Conservation (phyloP, 2,113 vertebrate genomes). For the Melanotaenia duboulayi region DNA sequence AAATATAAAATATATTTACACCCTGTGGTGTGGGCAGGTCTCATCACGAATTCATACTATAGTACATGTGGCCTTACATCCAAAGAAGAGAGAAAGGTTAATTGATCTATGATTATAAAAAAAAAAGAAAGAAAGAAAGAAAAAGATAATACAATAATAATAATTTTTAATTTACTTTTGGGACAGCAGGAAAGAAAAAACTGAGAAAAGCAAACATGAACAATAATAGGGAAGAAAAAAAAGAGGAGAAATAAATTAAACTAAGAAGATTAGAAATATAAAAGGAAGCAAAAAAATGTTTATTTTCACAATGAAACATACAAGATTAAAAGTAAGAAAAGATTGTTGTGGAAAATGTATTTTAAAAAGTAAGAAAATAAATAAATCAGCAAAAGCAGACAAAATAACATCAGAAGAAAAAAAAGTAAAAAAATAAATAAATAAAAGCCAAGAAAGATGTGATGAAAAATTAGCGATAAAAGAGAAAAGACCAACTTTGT, state of each 20-base stretch:
- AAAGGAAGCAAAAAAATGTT: neutral
- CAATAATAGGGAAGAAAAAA: neutral
- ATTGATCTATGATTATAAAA: neutral
- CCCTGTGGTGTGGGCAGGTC: constrained; percentile 55
- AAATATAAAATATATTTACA: no score
- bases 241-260: neutral
- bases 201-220: neutral
- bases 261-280: neutral
- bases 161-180: no score
- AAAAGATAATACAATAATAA: no score
- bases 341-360: neutral
- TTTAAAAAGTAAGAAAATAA: neutral
- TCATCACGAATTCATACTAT: constrained; percentile 54
- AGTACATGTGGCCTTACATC: constrained; percentile 37
- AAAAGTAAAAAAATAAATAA: neutral
- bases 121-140: neutral
- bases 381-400: neutral
- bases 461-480: neutral
- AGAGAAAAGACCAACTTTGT: neutral
- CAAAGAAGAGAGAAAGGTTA: constrained; percentile 13
- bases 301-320: neutral
- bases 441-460: neutral
- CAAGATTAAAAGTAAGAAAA: neutral
- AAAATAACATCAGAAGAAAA: neutral
- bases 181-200: neutral